Conservation (phyloP, 2,113 vertebrate genomes). For the Albula glossodonta region DNA sequence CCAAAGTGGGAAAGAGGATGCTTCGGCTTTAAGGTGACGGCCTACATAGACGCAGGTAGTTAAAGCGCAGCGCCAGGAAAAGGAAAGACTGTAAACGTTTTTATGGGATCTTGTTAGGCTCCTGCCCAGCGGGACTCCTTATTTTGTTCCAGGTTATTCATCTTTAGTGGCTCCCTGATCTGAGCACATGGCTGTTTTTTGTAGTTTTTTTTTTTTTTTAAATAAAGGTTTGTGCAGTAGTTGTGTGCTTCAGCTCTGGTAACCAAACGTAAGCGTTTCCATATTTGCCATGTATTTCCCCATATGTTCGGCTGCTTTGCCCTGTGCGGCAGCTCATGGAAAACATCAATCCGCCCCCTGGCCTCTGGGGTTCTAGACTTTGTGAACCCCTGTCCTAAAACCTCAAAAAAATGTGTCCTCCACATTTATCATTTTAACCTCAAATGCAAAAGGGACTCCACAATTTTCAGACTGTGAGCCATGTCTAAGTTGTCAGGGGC, state of each 20-base stretch:
- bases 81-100: conserved; percentile 38
- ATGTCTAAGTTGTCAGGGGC: not conserved
- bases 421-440: not conserved
- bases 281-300: not conserved
- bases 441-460: not conserved
- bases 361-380: not conserved
- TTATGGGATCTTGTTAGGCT: conserved; percentile 42
- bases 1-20: not conserved
- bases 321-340: not conserved
- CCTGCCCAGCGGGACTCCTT: conserved; percentile 45
- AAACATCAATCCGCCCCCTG: not conserved
- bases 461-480: not conserved
- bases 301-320: not conserved
- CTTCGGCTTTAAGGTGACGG: conserved; percentile 25
- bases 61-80: conserved; percentile 36
- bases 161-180: conserved; percentile 31
- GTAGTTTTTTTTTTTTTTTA: conserved; percentile 1
- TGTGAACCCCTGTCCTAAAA: not conserved
- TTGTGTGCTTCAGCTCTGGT: not conserved
- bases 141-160: conserved; percentile 39
- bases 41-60: conserved; percentile 25
- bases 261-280: not conserved
- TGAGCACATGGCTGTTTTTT: conserved; percentile 38
- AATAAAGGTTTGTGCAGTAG: not conserved
- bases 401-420: not conserved